These are phyloP conservation scores for Nicator chloris DNA, from an alignment of 2,113 vertebrate species.

Conservation along the genomic window DNA sequence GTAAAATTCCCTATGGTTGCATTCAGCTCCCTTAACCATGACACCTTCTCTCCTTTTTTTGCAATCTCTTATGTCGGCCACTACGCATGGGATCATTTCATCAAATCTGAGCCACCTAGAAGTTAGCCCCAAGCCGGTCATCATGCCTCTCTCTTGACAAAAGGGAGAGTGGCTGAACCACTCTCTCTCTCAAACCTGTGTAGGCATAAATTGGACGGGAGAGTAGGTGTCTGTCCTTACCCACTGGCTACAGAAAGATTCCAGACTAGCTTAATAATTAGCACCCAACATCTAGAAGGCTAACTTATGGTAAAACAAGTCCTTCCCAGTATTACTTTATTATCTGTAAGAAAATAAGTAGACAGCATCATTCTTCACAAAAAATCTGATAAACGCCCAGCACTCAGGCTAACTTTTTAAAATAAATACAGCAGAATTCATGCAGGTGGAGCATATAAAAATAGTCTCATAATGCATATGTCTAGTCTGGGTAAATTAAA, in stretches of 20 bases:
- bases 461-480: background rate
- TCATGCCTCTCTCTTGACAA: background rate
- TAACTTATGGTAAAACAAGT: background rate
- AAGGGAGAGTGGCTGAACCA: background rate
- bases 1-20: constrained; percentile 45
- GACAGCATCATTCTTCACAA: background rate
- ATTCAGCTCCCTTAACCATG: constrained; percentile 57
- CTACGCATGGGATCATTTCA: background rate
- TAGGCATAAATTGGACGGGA: background rate
- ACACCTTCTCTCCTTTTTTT: constrained; percentile 31
- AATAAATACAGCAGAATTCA: background rate
- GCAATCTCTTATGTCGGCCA: background rate
- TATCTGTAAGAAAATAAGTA: background rate
- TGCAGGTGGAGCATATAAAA: background rate
- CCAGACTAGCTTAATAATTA: background rate
- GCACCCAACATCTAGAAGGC: background rate
- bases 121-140: background rate
- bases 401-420: background rate
- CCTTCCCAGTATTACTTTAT: background rate
- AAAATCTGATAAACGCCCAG: background rate
- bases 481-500: background rate
- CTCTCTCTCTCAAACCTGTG: background rate
- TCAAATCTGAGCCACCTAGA: background rate
- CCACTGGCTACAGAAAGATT: background rate
- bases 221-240: background rate